Base-by-base conservation (phyloP, 2,113 vertebrate species). In the Bothrops jararaca region DNA sequence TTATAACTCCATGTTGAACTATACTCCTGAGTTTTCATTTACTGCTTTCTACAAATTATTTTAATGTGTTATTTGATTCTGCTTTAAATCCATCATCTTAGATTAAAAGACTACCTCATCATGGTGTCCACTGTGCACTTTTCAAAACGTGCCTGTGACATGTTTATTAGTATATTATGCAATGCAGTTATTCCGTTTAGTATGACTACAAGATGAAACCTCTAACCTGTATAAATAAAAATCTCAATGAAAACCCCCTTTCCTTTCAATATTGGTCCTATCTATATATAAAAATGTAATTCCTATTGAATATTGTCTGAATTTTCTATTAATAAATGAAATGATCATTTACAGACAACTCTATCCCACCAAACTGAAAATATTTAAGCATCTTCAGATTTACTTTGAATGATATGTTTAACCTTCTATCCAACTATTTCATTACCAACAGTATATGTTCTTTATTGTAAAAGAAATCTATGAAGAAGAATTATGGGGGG, bases 21-120 rank as follows among this genome's bases (percentile, higher is more conserved):
- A 60, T 90, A 60, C n/a, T 53, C 91, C 34, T 53, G 20, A 88
- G 74, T 92, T 92, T 92, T 92, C 92, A 92, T 92, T 92, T 85
- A 92, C 92, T 92, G 69, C 88, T 74, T 92, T 52, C 20, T 29
- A 22, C 42, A 58, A 74, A 89, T 92, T 89, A 92, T 90, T 85
- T 64, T 89, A 85, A 89, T 89, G 53, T 89, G 88, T 85, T 86
- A 90, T 90, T 89, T 89, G 58, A 86, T 85, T 90, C 69, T 60
- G 29, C 42, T 92, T 42, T 90, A 90, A 92, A 90, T 85, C 88
- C 42, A 86, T 92, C 92, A 60, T 85, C 85, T 58, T 85, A 89
- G 18, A 92, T 92, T 92, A 92, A 89, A 89, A 85, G 42, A 89
- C 69, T 89, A 85, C 53, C 87, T 89, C 69, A 85, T 89, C 92